A percentile compares a stretch with the other conserved stretches of the same genome.
phyloP scores from a whole-genome alignment of 2,113 vertebrate species.

The Alethe castanea region DNA sequence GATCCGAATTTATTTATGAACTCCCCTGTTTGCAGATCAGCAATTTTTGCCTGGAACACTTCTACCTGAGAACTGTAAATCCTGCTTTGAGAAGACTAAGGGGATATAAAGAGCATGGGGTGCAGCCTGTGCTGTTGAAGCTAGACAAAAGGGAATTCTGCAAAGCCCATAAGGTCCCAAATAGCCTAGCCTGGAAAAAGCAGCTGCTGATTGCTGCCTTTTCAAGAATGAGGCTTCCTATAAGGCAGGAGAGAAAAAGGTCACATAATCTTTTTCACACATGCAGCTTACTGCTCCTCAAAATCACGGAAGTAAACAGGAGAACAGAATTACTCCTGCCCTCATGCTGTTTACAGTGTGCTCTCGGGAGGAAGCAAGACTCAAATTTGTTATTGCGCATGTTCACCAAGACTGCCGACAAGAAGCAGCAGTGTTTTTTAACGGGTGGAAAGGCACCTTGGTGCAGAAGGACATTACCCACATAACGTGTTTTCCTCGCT shows the following conservation, averaged over 20 bases:
- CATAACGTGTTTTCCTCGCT: not conserved
- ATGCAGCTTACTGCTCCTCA: not conserved
- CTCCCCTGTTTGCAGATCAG: not conserved
- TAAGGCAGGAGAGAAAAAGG: not conserved
- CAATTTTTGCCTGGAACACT: not conserved
- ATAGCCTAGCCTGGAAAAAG: not conserved
- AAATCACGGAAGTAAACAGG: not conserved
- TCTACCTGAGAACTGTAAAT: not conserved
- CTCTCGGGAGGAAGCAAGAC: not conserved
- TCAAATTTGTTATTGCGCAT: not conserved
- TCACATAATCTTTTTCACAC: not conserved
- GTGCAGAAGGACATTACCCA: rapidly evolving
- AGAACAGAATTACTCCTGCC: not conserved
- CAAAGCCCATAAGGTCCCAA: not conserved
- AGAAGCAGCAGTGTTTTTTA: not conserved
- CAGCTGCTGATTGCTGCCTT: not conserved
- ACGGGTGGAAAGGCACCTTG: not conserved
- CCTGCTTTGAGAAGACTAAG: not conserved
- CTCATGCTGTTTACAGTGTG: not conserved
- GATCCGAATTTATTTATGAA: not conserved
- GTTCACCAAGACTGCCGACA: not conserved
- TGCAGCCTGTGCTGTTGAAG: not conserved
- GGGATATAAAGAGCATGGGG: not conserved
- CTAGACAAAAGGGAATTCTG: not conserved
- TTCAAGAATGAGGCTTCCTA: not conserved